A percentile compares a stretch with the other conserved stretches of the same genome.
Conservation (phyloP, 2,113 vertebrate genomes). For the Phycodurus eques region DNA sequence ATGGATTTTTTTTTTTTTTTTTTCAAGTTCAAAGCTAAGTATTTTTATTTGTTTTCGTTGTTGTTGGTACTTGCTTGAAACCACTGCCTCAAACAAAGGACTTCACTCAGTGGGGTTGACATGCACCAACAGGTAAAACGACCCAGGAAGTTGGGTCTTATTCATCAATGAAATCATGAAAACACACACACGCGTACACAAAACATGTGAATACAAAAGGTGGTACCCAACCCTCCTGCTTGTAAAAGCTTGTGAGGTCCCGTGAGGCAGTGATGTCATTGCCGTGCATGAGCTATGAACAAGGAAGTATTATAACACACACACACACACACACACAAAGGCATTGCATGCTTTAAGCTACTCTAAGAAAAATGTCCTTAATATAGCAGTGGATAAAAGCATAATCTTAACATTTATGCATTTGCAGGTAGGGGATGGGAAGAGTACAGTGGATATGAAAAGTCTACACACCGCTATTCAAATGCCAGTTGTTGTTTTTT, state of each 20-base stretch:
- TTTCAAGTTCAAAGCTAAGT: too few species aligned
- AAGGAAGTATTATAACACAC: constrained; percentile 39
- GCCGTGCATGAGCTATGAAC: constrained; percentile 28
- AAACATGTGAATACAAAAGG: constrained; percentile 7
- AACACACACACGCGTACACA: constrained; percentile 6
- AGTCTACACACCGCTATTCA: too few species aligned
- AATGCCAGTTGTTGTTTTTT: too few species aligned
- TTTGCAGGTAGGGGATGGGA: too few species aligned
- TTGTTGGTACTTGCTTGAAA: background rate
- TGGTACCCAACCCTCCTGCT: constrained; percentile 6
- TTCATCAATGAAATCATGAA: constrained; percentile 53
- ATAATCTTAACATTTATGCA: too few species aligned
- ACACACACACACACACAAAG: background rate
- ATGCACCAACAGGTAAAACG: constrained; percentile 42
- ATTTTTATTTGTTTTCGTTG: too few species aligned
- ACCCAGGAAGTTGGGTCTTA: constrained; percentile 5
- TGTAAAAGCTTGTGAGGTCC: constrained; percentile 43
- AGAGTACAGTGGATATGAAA: too few species aligned
- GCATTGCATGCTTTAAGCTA: background rate
- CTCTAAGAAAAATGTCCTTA: too few species aligned
- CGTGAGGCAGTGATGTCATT: constrained; percentile 63
- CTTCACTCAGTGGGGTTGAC: background rate
- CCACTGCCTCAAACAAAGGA: constrained; percentile 8
- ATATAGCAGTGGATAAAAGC: too few species aligned
- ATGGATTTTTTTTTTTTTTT: too few species aligned